A percentile compares a stretch with the other conserved stretches of the same genome.
Evolutionary conservation across 2,113 vertebrate species (phyloP).

Genomic region (Rattus rattus): DNA sequence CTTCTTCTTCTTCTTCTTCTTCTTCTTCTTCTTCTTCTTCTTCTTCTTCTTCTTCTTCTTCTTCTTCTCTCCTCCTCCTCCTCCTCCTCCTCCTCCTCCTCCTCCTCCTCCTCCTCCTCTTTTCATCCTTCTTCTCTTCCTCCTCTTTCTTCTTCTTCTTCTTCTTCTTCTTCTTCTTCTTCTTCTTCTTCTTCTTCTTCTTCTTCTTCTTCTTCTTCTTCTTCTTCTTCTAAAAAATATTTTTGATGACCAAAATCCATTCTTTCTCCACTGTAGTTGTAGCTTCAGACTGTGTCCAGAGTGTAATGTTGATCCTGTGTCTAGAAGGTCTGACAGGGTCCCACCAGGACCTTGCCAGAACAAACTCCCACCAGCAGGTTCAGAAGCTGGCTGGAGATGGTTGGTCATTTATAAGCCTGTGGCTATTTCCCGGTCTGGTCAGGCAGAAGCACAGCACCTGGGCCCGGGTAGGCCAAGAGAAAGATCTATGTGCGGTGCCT

Average conservation of each 20-base stretch:
- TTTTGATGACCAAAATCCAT: background rate
- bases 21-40: no score
- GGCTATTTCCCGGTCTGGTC: no score
- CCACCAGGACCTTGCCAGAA: background rate
- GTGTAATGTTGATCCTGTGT: background rate
- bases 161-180: no score
- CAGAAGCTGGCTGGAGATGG: background rate
- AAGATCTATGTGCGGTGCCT: slow-evolving; percentile 92
- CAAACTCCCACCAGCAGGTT: background rate
- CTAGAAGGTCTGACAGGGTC: background rate
- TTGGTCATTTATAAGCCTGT: background rate
- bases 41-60: no score
- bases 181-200: no score
- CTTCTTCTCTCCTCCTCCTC: no score
- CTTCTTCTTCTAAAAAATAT: background rate
- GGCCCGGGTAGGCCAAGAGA: slow-evolving; percentile 77
- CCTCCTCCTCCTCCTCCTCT: no score
- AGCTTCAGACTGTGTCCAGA: background rate
- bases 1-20: no score
- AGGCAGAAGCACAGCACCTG: background rate
- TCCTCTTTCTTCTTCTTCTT: no score
- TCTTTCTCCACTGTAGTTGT: background rate
- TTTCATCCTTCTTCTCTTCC: no score
- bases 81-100: no score
- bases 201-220: no score